Conservation (phyloP, 1,140 invertebrate species). For the Drosophila lacertosa region DNA sequence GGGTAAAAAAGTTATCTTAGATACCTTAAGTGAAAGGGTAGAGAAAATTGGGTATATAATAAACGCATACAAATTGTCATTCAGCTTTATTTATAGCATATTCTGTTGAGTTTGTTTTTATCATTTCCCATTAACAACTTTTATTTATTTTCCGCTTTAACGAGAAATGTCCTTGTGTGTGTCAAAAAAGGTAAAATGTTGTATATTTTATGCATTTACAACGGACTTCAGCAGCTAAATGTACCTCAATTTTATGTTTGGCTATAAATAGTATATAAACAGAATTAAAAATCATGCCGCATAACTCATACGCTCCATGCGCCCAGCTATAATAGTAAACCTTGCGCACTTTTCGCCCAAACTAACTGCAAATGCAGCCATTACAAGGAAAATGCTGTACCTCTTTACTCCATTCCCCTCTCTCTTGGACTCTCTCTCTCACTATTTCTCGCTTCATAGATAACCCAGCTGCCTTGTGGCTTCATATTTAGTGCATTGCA, state of each 20-base stretch:
- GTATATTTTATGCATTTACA: too few relatives aligned
- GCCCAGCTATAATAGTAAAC: constrained; percentile 24
- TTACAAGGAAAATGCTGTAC: constrained; percentile 13
- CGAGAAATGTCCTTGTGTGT: background rate
- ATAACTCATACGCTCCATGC: constrained; percentile 55
- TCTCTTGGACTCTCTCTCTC: background rate
- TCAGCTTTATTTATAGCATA: background rate
- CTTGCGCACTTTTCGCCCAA: constrained; percentile 33
- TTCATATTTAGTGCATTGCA: constrained; percentile 31
- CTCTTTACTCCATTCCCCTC: background rate
- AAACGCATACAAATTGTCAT: background rate
- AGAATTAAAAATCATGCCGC: constrained; percentile 30
- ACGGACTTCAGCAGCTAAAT: background rate
- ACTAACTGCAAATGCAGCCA: constrained; percentile 43
- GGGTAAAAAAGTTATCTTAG: too few relatives aligned
- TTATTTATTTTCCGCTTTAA: too few relatives aligned
- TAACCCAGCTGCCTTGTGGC: constrained; percentile 24
- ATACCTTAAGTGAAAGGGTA: too few relatives aligned
- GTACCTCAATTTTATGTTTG: background rate
- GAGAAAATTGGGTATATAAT: background rate
- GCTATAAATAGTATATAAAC: constrained; percentile 6
- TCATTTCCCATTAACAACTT: too few relatives aligned
- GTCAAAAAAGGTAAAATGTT: too few relatives aligned
- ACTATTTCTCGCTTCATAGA: constrained; percentile 5
- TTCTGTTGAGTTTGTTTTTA: too few relatives aligned